These are phyloP conservation scores for Mesembrinibis cayennensis DNA, from an alignment of 2,113 vertebrate species.

Conservation along the genomic window DNA sequence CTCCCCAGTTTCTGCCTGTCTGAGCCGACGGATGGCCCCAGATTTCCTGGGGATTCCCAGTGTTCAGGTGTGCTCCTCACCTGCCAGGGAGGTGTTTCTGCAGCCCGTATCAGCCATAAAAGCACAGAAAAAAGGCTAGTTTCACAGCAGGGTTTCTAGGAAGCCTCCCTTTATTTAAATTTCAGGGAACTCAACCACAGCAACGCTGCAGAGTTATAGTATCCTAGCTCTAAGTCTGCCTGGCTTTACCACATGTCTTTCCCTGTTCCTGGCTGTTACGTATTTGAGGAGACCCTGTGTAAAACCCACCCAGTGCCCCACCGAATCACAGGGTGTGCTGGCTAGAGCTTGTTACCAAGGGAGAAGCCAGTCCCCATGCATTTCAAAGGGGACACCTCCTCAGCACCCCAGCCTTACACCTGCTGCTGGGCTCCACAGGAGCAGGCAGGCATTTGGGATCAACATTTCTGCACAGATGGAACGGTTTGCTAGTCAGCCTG, in stretches of 20 bases:
- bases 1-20: neutral
- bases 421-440: neutral
- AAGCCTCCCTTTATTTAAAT: neutral
- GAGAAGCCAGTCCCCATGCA: neutral
- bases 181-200: neutral
- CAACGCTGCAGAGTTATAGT: neutral
- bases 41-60: neutral
- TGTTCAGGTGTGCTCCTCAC: neutral
- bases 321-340: neutral
- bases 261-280: neutral
- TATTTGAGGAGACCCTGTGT: neutral
- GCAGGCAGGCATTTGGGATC: neutral
- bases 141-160: neutral
- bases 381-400: neutral
- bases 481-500: neutral
- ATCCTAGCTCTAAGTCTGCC: neutral
- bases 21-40: rapidly evolving
- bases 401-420: rapidly evolving
- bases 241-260: neutral
- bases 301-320: neutral
- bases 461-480: neutral
- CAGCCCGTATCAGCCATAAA: neutral
- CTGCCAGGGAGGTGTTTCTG: neutral
- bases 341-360: neutral
- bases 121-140: neutral